Evolutionary conservation across 2,113 vertebrate genomes (phyloP).

Genomic region (Larimichthys polyactis): DNA sequence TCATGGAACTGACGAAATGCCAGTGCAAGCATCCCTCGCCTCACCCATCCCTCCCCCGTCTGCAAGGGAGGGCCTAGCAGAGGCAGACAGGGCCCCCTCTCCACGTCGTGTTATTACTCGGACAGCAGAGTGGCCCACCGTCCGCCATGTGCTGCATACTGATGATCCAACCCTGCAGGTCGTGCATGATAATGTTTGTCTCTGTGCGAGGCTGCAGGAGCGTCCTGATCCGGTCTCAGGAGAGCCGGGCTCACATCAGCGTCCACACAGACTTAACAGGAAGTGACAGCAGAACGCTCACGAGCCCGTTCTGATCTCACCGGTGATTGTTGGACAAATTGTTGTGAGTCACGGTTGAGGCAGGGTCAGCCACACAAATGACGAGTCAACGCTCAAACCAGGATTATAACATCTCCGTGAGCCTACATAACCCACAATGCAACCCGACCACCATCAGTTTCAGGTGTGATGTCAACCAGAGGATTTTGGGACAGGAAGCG

Average conservation of each 20-base stretch:
- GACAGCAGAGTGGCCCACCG: slow-evolving; percentile 54
- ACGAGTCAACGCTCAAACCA: background rate
- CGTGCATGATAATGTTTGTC: slow-evolving; percentile 60
- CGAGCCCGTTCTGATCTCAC: background rate
- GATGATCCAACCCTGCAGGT: slow-evolving; percentile 69
- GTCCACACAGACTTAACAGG: slow-evolving; percentile 12
- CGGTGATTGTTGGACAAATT: slow-evolving; percentile 8
- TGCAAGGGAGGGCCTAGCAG: slow-evolving; percentile 34
- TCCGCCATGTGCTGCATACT: slow-evolving; percentile 73
- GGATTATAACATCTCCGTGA: background rate
- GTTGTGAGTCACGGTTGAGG: slow-evolving; percentile 17
- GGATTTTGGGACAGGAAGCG: too few relatives aligned
- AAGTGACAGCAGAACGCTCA: slow-evolving; percentile 10
- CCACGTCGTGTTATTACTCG: slow-evolving; percentile 56
- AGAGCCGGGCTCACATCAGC: slow-evolving; percentile 12
- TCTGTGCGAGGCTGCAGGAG: slow-evolving; percentile 48
- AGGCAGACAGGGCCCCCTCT: slow-evolving; percentile 36
- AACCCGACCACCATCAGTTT: background rate
- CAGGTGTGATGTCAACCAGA: too few relatives aligned
- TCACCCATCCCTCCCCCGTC: slow-evolving; percentile 17
- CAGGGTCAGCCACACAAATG: slow-evolving; percentile 6
- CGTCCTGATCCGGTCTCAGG: slow-evolving; percentile 42
- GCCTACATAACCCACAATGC: background rate
- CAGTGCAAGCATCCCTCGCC: background rate
- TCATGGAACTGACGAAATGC: too few relatives aligned